Conservation (phyloP, 2,888 invertebrate genomes). For the Sphinx pinastri region DNA sequence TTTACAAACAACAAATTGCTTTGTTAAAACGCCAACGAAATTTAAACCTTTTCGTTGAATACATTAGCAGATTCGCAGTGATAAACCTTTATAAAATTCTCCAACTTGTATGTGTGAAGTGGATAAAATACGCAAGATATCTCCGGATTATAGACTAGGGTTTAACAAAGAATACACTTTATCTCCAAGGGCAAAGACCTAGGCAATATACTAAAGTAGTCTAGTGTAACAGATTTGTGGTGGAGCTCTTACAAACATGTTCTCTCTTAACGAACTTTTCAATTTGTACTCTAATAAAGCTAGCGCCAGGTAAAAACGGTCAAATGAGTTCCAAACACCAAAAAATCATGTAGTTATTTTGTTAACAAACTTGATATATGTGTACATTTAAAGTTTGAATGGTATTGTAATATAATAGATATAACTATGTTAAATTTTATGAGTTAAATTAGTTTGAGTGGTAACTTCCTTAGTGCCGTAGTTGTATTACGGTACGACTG, state of each 20-base stretch:
- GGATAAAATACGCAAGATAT: not conserved
- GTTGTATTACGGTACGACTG: too few relatives aligned
- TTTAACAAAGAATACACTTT: constrained; percentile 22
- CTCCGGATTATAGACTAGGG: constrained; percentile 10
- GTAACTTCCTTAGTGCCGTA: too few relatives aligned
- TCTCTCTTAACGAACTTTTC: not conserved
- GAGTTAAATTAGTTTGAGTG: too few relatives aligned
- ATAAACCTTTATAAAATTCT: constrained; percentile 14
- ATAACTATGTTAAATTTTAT: too few relatives aligned
- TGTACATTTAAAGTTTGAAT: too few relatives aligned
- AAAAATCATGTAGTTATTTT: too few relatives aligned
- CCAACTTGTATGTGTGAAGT: constrained; percentile 1
- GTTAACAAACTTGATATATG: not conserved
- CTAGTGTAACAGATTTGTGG: constrained; percentile 7
- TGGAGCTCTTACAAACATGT: not conserved
- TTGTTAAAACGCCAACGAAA: not conserved
- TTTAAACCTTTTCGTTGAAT: not conserved
- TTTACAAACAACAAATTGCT: not conserved
- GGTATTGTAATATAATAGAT: too few relatives aligned
- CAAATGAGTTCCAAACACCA: not conserved
- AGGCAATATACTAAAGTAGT: constrained; percentile 14
- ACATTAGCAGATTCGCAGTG: not conserved
- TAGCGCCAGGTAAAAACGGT: not conserved
- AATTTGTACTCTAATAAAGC: not conserved
- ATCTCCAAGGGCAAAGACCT: constrained; percentile 17